Evolutionary conservation across 2,888 invertebrate genomes (phyloP).

Genomic region (Leptarthrus brevirostris): DNA sequence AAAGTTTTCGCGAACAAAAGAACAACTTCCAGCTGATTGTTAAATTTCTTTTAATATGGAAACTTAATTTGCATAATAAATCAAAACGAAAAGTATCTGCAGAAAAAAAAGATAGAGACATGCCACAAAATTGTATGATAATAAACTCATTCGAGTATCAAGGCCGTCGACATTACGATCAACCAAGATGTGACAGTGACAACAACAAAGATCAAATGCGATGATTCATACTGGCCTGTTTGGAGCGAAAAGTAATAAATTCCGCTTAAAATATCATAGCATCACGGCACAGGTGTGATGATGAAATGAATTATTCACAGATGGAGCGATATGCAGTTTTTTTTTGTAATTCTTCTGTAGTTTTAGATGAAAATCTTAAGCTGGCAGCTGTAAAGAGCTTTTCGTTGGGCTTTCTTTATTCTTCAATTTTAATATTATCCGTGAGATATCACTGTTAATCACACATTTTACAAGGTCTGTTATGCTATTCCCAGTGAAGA

Average conservation of each 20-base stretch:
- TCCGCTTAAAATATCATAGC: conserved; percentile 1
- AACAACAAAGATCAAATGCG: background rate
- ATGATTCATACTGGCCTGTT: background rate
- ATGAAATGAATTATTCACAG: no score
- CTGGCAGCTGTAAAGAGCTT: no score
- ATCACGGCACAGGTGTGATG: conserved; percentile 24
- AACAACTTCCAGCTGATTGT: background rate
- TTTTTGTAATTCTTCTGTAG: no score
- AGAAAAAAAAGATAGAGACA: conserved; percentile 22
- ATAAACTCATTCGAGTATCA: conserved; percentile 12
- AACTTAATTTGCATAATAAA: background rate
- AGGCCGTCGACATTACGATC: conserved; percentile 13
- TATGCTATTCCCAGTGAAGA: no score
- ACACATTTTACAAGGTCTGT: no score
- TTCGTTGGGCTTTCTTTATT: no score
- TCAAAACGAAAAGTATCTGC: background rate
- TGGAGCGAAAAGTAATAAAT: background rate
- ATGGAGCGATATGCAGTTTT: no score
- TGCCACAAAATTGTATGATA: conserved; percentile 18
- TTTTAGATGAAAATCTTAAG: no score
- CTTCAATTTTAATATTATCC: no score
- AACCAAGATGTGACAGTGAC: background rate
- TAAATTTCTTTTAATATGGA: conserved; percentile 3
- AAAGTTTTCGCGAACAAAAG: background rate
- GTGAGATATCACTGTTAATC: no score